phyloP scores from a whole-genome alignment of 2,113 vertebrate genomes.

The Elephantulus edwardii region DNA sequence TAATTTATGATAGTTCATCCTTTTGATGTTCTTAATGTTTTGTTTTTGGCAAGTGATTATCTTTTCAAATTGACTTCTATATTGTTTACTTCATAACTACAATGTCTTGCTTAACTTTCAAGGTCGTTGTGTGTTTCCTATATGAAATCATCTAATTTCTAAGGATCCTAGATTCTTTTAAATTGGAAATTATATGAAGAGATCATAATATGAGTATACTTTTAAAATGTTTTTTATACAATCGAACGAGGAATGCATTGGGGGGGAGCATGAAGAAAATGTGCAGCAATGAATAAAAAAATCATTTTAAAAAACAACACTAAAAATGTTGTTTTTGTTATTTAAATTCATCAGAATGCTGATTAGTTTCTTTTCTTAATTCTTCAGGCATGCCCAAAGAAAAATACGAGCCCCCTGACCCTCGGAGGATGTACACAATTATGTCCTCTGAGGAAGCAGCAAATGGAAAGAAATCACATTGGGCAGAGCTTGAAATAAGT shows the following conservation, averaged over 20 bases:
- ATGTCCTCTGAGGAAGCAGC: slow-evolving; percentile 98
- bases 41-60: not conserved
- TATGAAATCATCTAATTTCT: slow-evolving; percentile 29
- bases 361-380: slow-evolving; percentile 73
- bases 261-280: too few species aligned
- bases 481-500: slow-evolving; percentile 99
- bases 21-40: not conserved
- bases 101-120: not conserved
- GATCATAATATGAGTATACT: not conserved
- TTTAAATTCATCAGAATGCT: slow-evolving; percentile 52
- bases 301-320: too few species aligned
- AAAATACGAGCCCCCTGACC: slow-evolving; percentile 99
- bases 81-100: not conserved
- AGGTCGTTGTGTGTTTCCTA: not conserved
- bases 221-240: slow-evolving; percentile 21
- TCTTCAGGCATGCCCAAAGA: slow-evolving; percentile 98
- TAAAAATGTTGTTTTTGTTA: slow-evolving; percentile 45
- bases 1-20: not conserved
- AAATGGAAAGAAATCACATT: slow-evolving; percentile 98
- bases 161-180: slow-evolving; percentile 10
- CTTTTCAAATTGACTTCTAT: not conserved
- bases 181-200: slow-evolving; percentile 37
- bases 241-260: too few species aligned
- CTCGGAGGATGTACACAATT: slow-evolving; percentile 99
- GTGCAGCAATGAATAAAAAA: too few species aligned